Conservation (phyloP, 2,888 invertebrate species). For the Dasysyrphus albostriatus region DNA sequence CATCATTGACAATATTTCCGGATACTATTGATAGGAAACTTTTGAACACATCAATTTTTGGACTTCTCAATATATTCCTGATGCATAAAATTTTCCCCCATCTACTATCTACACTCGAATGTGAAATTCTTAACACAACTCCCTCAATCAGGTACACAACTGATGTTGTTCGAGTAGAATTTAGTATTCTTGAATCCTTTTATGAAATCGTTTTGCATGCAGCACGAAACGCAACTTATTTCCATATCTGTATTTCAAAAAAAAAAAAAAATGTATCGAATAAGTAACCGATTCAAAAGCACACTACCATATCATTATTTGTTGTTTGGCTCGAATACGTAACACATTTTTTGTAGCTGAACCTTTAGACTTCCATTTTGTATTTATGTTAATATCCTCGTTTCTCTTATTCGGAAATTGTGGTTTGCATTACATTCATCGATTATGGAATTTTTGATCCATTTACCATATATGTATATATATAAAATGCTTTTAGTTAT, state of each 20-base stretch:
- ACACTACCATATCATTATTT: constrained; percentile 1
- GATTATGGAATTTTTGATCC: constrained; percentile 68
- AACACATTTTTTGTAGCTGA: constrained; percentile 39
- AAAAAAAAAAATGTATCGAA: constrained; percentile 37
- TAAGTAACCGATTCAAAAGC: not conserved
- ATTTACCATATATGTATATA: not conserved
- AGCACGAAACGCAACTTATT: constrained; percentile 56
- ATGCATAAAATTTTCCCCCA: too few species aligned
- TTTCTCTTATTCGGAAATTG: constrained; percentile 40
- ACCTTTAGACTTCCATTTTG: constrained; percentile 39
- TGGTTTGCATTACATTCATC: constrained; percentile 61
- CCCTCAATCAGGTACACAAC: not conserved
- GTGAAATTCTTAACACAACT: too few species aligned
- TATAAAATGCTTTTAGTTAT: not conserved
- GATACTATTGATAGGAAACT: too few species aligned
- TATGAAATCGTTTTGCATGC: constrained; percentile 63
- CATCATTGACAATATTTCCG: too few species aligned
- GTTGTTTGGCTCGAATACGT: not conserved
- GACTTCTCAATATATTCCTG: too few species aligned
- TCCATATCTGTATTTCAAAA: constrained; percentile 46
- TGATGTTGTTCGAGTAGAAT: not conserved
- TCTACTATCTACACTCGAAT: too few species aligned
- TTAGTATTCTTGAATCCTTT: not conserved
- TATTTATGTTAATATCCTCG: constrained; percentile 61
- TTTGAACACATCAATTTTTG: too few species aligned